These are phyloP conservation scores for Paguma larvata DNA, from an alignment of 2,797 vertebrate species.

Conservation along the genomic window DNA sequence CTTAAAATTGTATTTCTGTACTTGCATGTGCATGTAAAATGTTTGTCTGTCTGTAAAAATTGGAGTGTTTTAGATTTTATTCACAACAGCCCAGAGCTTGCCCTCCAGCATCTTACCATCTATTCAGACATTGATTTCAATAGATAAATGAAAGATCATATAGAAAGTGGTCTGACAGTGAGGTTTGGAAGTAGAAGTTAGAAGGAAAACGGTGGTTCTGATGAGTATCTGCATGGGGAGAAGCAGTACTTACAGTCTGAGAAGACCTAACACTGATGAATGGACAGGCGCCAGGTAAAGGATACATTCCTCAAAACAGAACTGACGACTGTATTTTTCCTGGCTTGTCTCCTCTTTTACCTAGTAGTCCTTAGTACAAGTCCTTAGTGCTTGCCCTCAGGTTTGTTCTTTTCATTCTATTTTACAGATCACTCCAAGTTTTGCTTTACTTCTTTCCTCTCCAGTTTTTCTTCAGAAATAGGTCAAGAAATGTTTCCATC, in stretches of 20 bases:
- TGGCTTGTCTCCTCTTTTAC: background rate
- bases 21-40: background rate
- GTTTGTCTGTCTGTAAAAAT: background rate
- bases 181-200: background rate
- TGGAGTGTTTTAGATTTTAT: background rate
- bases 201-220: background rate
- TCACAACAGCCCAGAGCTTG: background rate
- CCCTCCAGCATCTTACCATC: background rate
- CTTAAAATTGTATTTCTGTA: background rate
- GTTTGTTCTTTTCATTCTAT: background rate
- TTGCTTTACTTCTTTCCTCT: conserved; percentile 3
- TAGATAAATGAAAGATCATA: background rate
- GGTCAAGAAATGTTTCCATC: background rate
- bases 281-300: background rate
- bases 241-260: background rate
- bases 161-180: background rate
- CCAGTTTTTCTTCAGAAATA: background rate
- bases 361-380: background rate
- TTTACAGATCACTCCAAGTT: background rate
- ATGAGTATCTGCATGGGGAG: background rate
- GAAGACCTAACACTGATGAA: background rate
- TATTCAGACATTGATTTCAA: background rate
- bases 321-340: background rate
- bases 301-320: background rate
- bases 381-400: background rate